These are phyloP conservation scores for Hydropotes inermis DNA, from an alignment of 2,113 vertebrate species.

Conservation along the genomic window DNA sequence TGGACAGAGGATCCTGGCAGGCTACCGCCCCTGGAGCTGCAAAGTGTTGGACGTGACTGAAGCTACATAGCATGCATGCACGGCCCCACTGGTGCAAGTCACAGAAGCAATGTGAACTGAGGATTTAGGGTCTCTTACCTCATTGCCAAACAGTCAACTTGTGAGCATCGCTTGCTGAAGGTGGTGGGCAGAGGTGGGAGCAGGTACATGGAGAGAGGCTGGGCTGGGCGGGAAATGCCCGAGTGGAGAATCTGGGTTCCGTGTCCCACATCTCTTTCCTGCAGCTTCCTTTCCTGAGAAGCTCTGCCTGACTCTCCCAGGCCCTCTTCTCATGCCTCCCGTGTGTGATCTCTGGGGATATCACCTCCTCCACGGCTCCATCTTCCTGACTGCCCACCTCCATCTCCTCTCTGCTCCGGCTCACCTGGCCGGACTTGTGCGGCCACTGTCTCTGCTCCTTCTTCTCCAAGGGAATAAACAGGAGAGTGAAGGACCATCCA, in stretches of 20 bases:
- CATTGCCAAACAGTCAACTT: fast-evolving
- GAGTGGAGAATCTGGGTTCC: neutral
- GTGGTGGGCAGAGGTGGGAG: neutral
- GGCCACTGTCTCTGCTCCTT: neutral
- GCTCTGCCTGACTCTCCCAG: neutral
- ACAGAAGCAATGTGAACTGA: neutral
- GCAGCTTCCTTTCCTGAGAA: neutral
- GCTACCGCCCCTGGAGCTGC: neutral
- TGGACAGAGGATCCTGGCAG: neutral
- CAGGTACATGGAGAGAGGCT: neutral
- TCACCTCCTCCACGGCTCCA: neutral
- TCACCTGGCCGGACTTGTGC: neutral
- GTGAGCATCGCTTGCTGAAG: no score
- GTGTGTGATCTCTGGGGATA: neutral
- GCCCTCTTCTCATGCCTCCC: fast-evolving
- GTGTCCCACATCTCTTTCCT: no score
- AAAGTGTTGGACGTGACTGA: fast-evolving
- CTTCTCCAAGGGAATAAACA: neutral
- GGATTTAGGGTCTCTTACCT: neutral
- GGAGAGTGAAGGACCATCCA: neutral
- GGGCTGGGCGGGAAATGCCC: no score
- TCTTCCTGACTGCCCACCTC: neutral
- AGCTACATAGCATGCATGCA: neutral
- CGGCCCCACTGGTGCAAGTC: neutral
- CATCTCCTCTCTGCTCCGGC: neutral